phyloP scores from a whole-genome alignment of 2,113 vertebrate genomes.

The Dermatemys mawii region DNA sequence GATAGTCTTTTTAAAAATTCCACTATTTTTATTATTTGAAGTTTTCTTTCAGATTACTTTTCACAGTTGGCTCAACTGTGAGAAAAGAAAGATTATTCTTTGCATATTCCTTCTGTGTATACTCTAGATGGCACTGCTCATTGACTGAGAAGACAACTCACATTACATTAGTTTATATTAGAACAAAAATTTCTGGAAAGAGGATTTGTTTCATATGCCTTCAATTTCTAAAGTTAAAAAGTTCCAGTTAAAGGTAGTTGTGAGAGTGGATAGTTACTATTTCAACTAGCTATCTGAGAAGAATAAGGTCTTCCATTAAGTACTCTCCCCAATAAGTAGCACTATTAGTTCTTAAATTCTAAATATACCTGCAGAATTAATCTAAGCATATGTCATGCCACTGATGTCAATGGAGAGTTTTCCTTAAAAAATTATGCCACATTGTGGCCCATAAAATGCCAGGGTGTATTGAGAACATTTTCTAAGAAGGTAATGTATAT shows the following conservation, averaged over 20 bases:
- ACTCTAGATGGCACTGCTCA: conserved; percentile 7
- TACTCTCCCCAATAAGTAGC: background rate
- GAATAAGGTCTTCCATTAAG: background rate
- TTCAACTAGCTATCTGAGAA: background rate
- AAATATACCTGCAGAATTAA: background rate
- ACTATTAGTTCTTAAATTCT: conserved; percentile 18
- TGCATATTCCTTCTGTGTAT: background rate
- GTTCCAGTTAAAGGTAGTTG: background rate
- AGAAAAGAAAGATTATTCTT: background rate
- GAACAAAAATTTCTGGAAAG: background rate
- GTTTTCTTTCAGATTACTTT: background rate
- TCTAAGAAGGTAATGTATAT: background rate
- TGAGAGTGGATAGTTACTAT: background rate
- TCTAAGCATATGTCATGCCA: background rate
- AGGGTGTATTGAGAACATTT: background rate
- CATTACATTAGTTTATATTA: background rate
- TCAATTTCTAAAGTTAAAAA: background rate
- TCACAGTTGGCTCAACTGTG: background rate
- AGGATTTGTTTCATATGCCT: background rate
- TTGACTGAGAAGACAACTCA: background rate
- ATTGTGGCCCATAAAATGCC: background rate
- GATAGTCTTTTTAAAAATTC: accelerated
- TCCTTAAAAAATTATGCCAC: background rate
- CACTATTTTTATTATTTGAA: accelerated
- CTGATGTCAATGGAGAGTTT: background rate